phyloP scores from a whole-genome alignment of 30 jellyfish, hydroid and myxozoan species.

The Catostylus mosaicus region DNA sequence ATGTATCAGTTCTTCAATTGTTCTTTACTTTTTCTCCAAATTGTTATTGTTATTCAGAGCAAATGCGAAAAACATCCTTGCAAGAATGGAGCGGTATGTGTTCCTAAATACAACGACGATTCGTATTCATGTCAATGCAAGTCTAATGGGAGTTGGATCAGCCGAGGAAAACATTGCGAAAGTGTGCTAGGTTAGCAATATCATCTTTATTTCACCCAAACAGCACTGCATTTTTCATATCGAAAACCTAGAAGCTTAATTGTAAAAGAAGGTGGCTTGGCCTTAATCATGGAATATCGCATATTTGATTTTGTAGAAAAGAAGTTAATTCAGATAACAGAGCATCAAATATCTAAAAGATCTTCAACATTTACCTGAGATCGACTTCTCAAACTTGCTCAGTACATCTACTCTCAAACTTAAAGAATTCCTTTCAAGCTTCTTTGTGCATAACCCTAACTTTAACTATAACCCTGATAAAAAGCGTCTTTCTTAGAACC shows the following conservation, averaged over 20 bases:
- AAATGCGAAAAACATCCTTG: slow-evolving; percentile 31
- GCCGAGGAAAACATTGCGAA: slow-evolving; percentile 32
- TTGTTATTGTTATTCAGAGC: slow-evolving; percentile 6
- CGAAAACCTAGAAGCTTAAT: background rate
- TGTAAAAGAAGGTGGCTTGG: background rate
- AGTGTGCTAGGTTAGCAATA: slow-evolving; percentile 3
- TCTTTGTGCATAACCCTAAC: no score
- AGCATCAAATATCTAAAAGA: no score
- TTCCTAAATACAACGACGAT: slow-evolving; percentile 33
- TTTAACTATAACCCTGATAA: no score
- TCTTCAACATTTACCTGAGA: no score
- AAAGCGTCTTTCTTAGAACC: no score
- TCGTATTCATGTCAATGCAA: slow-evolving; percentile 32
- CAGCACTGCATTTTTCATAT: background rate
- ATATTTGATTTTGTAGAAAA: no score
- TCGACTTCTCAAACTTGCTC: no score
- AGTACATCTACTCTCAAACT: no score
- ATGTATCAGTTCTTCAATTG: no score
- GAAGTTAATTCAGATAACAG: no score
- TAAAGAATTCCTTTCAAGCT: no score
- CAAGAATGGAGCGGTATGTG: slow-evolving; percentile 28
- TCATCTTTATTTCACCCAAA: background rate
- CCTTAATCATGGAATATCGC: background rate
- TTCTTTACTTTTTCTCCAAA: no score
- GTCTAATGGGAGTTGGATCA: slow-evolving; percentile 19